Base-by-base conservation (phyloP, 1,140 invertebrate species). In the Odontomachus brunneus region DNA sequence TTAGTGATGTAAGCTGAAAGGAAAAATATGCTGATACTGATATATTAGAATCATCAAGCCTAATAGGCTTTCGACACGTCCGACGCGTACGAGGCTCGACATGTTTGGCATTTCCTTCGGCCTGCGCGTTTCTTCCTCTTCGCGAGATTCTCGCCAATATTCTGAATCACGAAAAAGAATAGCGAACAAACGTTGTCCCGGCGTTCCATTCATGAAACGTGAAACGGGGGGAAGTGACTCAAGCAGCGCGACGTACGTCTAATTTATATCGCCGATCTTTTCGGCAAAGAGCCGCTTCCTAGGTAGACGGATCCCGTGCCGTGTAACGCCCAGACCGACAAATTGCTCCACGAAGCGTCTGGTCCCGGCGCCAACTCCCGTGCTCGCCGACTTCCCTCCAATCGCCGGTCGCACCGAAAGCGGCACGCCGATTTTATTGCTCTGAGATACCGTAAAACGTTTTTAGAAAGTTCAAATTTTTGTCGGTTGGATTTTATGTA, bases 291-390 rank as follows among this genome's bases (percentile, higher is more conserved):
- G 44, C 24, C 14, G 24, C 19, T 57, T 9, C 38, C n/a, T 84
- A 82, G 83, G 83, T 84, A 81, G 63, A 84, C 17, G 29, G 33
- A 24, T 24, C 38, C 9, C 17, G 38, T 55, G 11, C 48, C 66
- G 3, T 82, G 76, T 72, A 78, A 78, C 63, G 73, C 55, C 55
- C 29, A 24, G 55, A 55, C 44, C 65, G 65, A 81, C 83, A 82
- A 84, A 84, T 84, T 84, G 82, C 76, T 82, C 62, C 53, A 81
- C 65, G 76, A 82, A 48, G n/a, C 82, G 44, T n/a, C 24, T 33
- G n/a, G n/a, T 17, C 65, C 67, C 51, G 83, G 65, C 83, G 76
- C 67, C 66, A 51, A 72, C 65, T 63, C 26, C 33, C 12, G 48
- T 82, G 55, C 38, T 38, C 51, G 22, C 4, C 55, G 69, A 38